phyloP scores from a whole-genome alignment of 2,888 invertebrate species.

The Zonitis immaculata region DNA sequence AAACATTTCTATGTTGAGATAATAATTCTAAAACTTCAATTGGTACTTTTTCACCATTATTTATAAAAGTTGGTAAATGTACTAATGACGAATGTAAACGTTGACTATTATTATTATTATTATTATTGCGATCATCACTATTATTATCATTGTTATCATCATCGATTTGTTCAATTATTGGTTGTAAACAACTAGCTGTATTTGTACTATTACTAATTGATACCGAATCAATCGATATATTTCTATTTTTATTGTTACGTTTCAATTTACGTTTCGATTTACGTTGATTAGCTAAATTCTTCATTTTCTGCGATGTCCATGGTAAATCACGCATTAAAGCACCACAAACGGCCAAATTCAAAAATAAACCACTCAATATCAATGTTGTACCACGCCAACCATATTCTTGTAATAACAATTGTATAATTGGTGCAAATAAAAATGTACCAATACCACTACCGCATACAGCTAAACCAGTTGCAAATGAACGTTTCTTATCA shows the following conservation, averaged over 20 bases:
- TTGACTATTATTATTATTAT: conserved; percentile 37
- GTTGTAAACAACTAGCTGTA: conserved; percentile 56
- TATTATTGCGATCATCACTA: conserved; percentile 30
- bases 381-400: conserved; percentile 80
- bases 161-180: conserved; percentile 46
- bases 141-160: not conserved
- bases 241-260: conserved; percentile 50
- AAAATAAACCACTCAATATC: conserved; percentile 74
- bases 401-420: conserved; percentile 68
- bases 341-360: conserved; percentile 79
- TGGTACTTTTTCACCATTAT: conserved; percentile 71
- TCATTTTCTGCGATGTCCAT: conserved; percentile 61
- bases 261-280: conserved; percentile 58
- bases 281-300: conserved; percentile 63
- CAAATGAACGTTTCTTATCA: conserved; percentile 76
- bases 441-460: conserved; percentile 87
- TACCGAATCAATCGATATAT: conserved; percentile 66
- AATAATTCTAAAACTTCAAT: conserved; percentile 70
- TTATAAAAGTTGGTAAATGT: conserved; percentile 78
- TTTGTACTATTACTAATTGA: conserved; percentile 65
- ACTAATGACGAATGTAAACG: conserved; percentile 75
- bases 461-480: conserved; percentile 81
- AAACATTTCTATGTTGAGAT: conserved; percentile 64
- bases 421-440: conserved; percentile 76
- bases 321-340: conserved; percentile 73